phyloP scores from a whole-genome alignment of 2,888 invertebrate species.

The Exephanes ischioxanthus region DNA sequence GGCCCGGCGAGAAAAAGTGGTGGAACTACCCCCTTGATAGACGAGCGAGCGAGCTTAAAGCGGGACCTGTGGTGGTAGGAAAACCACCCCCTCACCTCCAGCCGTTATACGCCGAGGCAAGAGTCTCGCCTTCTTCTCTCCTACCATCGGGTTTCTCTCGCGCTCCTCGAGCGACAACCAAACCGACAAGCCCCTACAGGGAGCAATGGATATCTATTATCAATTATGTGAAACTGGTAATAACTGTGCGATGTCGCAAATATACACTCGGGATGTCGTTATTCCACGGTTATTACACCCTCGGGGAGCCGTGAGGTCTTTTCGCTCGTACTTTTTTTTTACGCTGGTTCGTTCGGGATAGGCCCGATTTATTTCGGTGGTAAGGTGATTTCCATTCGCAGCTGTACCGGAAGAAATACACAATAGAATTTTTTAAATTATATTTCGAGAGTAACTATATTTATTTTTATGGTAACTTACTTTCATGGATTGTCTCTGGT shows the following conservation, averaged over 20 bases:
- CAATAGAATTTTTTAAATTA: neutral
- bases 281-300: neutral
- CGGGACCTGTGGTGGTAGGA: conserved; percentile 33
- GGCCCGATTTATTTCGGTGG: neutral
- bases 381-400: neutral
- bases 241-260: conserved; percentile 67
- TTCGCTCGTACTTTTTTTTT: neutral
- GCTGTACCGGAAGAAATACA: too few species aligned
- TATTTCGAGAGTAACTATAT: neutral
- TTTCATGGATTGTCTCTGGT: neutral
- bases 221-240: conserved; percentile 74
- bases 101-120: conserved; percentile 8
- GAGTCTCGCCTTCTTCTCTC: conserved; percentile 33
- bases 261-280: conserved; percentile 59
- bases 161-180: conserved; percentile 8
- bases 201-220: conserved; percentile 64
- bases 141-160: conserved; percentile 18
- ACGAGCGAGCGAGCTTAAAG: conserved; percentile 54
- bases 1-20: conserved; percentile 72
- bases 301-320: neutral
- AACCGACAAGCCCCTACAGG: neutral
- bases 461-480: neutral
- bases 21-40: conserved; percentile 69
- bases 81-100: conserved; percentile 22
- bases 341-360: neutral